Conservation (phyloP, 2,113 vertebrate species). For the Nannobrachium achirus region DNA sequence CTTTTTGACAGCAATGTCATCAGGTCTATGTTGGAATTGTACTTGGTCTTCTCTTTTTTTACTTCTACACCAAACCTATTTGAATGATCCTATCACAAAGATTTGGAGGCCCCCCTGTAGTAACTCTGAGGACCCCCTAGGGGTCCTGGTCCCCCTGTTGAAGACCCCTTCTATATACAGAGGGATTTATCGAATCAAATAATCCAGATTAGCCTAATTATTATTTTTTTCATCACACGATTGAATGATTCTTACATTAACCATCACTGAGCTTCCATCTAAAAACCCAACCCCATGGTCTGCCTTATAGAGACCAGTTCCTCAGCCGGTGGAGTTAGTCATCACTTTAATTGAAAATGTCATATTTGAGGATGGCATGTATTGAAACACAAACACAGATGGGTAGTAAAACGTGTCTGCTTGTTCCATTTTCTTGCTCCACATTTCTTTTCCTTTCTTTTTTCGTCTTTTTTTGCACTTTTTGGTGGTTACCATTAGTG, state of each 20-base stretch:
- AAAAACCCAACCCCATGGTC: neutral
- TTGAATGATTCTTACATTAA: neutral
- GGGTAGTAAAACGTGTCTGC: neutral
- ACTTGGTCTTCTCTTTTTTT: too few relatives aligned
- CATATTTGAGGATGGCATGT: neutral
- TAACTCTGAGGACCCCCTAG: neutral
- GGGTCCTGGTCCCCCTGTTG: too few relatives aligned
- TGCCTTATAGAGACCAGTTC: constrained; percentile 46
- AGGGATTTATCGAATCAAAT: constrained; percentile 22
- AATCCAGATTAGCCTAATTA: constrained; percentile 9
- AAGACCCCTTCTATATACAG: too few relatives aligned
- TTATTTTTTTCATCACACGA: neutral
- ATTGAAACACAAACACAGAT: constrained; percentile 12
- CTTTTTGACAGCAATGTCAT: too few relatives aligned
- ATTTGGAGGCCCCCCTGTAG: neutral
- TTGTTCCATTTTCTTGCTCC: neutral
- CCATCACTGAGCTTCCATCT: neutral
- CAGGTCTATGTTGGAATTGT: too few relatives aligned
- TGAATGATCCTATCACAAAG: too few relatives aligned
- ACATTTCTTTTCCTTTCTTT: neutral
- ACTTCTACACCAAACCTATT: neutral
- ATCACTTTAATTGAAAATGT: constrained; percentile 38
- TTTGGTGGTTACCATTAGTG: neutral
- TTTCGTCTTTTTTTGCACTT: neutral
- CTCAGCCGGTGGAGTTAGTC: constrained; percentile 5